Conservation (phyloP, 2,888 invertebrate species). For the Drosophila borborema region DNA sequence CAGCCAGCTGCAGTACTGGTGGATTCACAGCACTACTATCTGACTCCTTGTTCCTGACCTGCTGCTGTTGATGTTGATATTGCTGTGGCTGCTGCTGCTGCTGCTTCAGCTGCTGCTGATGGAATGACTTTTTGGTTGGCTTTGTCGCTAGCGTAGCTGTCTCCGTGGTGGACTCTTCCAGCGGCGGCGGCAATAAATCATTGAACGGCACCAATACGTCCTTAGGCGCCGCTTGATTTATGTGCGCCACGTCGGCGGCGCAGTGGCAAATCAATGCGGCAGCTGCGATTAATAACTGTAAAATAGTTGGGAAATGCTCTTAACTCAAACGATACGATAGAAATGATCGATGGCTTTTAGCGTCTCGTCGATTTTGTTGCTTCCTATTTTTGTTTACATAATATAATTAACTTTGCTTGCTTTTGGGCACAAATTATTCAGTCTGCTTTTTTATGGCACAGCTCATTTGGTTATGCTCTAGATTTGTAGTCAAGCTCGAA, state of each 20-base stretch:
- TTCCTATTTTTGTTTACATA: constrained; percentile 37
- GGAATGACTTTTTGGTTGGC: constrained; percentile 67
- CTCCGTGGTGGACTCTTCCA: constrained; percentile 45
- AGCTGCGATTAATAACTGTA: constrained; percentile 77
- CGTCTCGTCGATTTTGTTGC: constrained; percentile 3
- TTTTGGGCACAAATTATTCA: constrained; percentile 48
- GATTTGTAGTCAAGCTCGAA: constrained; percentile 4
- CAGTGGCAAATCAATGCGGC: constrained; percentile 66
- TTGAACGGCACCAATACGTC: constrained; percentile 77
- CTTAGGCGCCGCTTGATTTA: constrained; percentile 63
- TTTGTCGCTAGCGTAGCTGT: constrained; percentile 40
- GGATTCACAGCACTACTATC: constrained; percentile 40
- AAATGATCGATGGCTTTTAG: constrained; percentile 49
- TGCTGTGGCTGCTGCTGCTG: constrained; percentile 51
- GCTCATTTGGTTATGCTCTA: constrained; percentile 51
- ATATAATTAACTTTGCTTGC: constrained; percentile 46
- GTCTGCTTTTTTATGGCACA: constrained; percentile 53
- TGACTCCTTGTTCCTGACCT: constrained; percentile 48
- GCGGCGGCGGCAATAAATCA: constrained; percentile 82
- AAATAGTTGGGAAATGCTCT: constrained; percentile 55
- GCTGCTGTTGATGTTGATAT: constrained; percentile 57
- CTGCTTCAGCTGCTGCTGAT: constrained; percentile 41
- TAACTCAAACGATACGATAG: constrained; percentile 24
- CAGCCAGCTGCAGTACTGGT: constrained; percentile 36
- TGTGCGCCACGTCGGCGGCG: constrained; percentile 67